phyloP scores from a whole-genome alignment of 2,113 vertebrate species.

The Entomyzon cyanotis region DNA sequence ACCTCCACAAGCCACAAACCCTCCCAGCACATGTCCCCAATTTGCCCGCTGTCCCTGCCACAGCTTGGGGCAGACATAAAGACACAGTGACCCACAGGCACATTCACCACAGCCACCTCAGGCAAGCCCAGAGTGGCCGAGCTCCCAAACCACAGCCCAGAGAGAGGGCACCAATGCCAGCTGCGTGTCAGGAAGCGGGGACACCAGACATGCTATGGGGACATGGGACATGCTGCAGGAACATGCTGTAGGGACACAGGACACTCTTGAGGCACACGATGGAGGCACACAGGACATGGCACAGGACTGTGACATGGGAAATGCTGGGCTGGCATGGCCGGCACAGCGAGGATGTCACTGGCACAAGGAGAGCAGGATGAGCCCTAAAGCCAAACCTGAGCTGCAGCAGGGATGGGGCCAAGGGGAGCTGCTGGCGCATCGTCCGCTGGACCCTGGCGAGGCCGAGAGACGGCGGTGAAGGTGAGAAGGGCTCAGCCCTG shows the following conservation, averaged over 20 bases:
- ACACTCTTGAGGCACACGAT: background rate
- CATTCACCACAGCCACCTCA: accelerated
- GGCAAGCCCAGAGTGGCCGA: background rate
- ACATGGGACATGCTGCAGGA: background rate
- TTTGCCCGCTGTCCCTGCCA: background rate
- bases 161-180: background rate
- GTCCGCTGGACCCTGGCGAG: conserved; percentile 78
- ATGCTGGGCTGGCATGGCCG: background rate
- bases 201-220: background rate
- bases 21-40: background rate
- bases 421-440: conserved; percentile 76
- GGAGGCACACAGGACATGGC: background rate
- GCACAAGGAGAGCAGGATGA: background rate
- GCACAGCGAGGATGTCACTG: background rate
- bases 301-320: background rate
- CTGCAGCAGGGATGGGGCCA: conserved; percentile 72
- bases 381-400: conserved; percentile 75
- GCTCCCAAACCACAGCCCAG: background rate
- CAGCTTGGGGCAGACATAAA: background rate
- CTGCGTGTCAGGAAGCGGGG: background rate
- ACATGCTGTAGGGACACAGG: background rate
- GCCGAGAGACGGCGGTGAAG: conserved; percentile 57
- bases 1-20: background rate
- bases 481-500: background rate
- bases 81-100: background rate